These are phyloP conservation scores for Sebastes baramenuke DNA, from an alignment of 2,797 vertebrate species.

Conservation along the genomic window DNA sequence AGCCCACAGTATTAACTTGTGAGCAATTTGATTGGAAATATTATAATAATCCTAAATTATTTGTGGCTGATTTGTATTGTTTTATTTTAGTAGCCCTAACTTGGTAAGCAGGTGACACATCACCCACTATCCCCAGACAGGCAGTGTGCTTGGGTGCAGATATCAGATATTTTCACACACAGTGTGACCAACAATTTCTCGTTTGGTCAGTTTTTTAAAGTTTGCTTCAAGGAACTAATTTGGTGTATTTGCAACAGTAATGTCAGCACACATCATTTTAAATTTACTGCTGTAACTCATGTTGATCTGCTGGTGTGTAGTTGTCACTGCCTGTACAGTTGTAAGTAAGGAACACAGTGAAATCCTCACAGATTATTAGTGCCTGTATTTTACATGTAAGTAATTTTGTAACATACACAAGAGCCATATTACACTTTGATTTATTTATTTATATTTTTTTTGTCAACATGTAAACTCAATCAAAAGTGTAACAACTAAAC, in stretches of 20 bases:
- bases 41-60: constrained; percentile 24
- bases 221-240: background rate
- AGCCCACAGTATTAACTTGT: constrained; percentile 16
- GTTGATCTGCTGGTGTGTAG: constrained; percentile 20
- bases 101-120: constrained; percentile 9
- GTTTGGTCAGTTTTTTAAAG: background rate
- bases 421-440: background rate
- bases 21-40: constrained; percentile 21
- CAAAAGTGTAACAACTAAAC: background rate
- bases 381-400: background rate
- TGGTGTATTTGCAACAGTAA: background rate
- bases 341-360: background rate
- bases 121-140: background rate
- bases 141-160: constrained; percentile 22
- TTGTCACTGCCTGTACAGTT: background rate
- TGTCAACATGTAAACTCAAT: background rate
- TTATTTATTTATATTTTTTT: background rate
- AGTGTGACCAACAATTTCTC: background rate
- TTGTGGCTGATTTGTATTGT: background rate
- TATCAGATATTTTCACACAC: constrained; percentile 1
- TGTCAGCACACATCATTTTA: background rate
- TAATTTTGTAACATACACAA: background rate
- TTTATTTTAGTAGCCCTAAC: background rate
- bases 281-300: background rate
- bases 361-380: background rate